These are phyloP conservation scores for Caenorhabditis angaria DNA, from an alignment of 2,888 invertebrate species.

Conservation along the genomic window DNA sequence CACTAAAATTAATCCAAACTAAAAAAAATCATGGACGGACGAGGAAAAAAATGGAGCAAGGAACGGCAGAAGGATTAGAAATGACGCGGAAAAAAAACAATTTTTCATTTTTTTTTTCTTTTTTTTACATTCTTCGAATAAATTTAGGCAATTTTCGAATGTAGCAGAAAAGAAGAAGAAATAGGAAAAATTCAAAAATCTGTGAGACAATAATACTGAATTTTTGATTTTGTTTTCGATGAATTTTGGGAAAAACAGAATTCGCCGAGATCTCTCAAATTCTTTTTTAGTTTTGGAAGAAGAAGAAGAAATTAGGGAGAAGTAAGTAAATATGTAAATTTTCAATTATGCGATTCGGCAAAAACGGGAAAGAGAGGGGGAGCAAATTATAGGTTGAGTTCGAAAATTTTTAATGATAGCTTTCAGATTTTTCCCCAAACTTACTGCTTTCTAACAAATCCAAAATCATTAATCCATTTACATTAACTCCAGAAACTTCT, in stretches of 20 bases:
- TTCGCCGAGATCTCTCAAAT: no score
- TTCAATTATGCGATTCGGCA: slow-evolving; percentile 15
- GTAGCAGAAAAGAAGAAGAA: neutral
- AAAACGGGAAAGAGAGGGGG: slow-evolving; percentile 15
- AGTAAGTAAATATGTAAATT: slow-evolving; percentile 21
- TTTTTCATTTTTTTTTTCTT: slow-evolving; percentile 1
- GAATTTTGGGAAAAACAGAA: neutral
- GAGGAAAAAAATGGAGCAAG: neutral
- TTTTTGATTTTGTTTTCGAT: neutral
- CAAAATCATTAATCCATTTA: slow-evolving; percentile 64
- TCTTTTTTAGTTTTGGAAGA: no score
- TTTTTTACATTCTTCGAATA: neutral
- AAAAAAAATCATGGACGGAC: slow-evolving; percentile 7
- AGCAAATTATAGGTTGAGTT: neutral
- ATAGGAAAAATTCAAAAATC: neutral
- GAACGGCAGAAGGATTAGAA: neutral
- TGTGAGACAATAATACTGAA: neutral
- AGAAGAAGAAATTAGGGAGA: neutral
- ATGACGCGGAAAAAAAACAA: neutral
- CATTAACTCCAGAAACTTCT: slow-evolving; percentile 67
- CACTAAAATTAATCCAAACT: slow-evolving; percentile 7
- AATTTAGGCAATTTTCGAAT: neutral
- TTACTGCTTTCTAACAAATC: slow-evolving; percentile 66
- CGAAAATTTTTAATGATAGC: no score
- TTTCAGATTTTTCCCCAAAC: no score